Percentiles rank a stretch among this genome's conserved stretches.
Evolutionary conservation across 2,797 vertebrate species (phyloP).

Genomic region (Nannoperca australis): DNA sequence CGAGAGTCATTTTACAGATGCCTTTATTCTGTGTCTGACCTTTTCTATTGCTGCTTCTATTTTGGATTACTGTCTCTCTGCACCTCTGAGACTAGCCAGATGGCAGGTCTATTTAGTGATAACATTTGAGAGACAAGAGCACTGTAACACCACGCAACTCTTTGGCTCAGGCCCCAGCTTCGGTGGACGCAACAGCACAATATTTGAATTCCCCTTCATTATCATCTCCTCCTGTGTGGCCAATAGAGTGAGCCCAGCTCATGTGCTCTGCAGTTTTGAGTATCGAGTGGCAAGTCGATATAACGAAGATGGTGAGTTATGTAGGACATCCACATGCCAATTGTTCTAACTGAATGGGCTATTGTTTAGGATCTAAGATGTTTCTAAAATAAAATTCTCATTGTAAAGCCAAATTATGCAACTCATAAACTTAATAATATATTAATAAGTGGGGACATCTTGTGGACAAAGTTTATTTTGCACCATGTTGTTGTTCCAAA

Average conservation of each 20-base stretch:
- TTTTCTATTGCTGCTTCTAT: constrained; percentile 80
- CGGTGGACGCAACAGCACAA: constrained; percentile 55
- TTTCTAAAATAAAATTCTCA: not conserved
- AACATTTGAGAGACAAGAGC: constrained; percentile 80
- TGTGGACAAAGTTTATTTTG: constrained; percentile 66
- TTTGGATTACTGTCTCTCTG: constrained; percentile 77
- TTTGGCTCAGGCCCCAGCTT: constrained; percentile 69
- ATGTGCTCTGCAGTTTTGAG: constrained; percentile 40
- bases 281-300: constrained; percentile 1
- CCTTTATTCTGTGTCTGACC: constrained; percentile 74
- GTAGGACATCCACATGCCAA: constrained; percentile 9
- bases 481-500: constrained; percentile 19
- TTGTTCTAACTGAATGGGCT: not conserved
- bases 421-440: constrained; percentile 1
- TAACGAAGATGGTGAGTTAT: constrained; percentile 38
- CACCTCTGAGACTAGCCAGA: constrained; percentile 82
- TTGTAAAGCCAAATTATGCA: not conserved
- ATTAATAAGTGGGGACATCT: constrained; percentile 70
- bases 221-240: constrained; percentile 50
- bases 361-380: not conserved
- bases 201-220: constrained; percentile 72
- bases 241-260: constrained; percentile 44
- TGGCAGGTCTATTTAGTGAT: constrained; percentile 82
- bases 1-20: constrained; percentile 69
- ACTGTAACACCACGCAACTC: constrained; percentile 63